A percentile compares a stretch with the other conserved stretches of the same genome.
phyloP scores from a whole-genome alignment of 2,888 invertebrate species.

The Agrypnus murinus region DNA sequence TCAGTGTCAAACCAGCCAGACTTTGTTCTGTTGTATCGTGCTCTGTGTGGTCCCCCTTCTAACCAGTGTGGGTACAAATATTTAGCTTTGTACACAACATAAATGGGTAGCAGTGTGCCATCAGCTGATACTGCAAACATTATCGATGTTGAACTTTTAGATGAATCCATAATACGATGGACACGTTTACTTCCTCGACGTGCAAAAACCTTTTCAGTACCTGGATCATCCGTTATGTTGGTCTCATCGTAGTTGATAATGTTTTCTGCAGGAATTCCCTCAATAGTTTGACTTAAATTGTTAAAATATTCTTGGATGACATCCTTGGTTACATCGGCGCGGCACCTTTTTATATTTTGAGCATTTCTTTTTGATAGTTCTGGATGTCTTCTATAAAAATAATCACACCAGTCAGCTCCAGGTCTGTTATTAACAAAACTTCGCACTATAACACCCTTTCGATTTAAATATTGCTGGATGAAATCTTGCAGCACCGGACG shows the following conservation, averaged over 20 bases:
- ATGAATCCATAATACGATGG: slow-evolving; percentile 32
- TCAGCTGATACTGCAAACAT: slow-evolving; percentile 41
- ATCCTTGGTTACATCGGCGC: background rate
- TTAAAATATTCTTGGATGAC: background rate
- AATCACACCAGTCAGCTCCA: background rate
- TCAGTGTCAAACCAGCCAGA: slow-evolving; percentile 61
- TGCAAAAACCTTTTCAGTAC: slow-evolving; percentile 19
- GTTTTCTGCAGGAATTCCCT: background rate
- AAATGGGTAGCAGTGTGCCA: slow-evolving; percentile 16
- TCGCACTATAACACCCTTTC: background rate
- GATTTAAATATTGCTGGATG: slow-evolving; percentile 6
- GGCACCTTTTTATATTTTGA: background rate
- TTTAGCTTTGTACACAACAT: no score
- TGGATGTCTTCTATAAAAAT: no score
- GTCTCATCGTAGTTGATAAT: no score
- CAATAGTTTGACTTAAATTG: background rate
- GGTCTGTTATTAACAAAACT: background rate
- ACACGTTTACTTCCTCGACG: slow-evolving; percentile 13
- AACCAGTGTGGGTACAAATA: slow-evolving; percentile 60
- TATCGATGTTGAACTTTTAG: slow-evolving; percentile 45
- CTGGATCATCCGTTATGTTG: slow-evolving; percentile 36
- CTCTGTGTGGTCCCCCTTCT: slow-evolving; percentile 59
- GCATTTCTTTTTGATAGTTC: no score
- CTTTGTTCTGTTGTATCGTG: slow-evolving; percentile 58
- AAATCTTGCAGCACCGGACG: background rate